Percentiles rank a stretch among this genome's conserved stretches.
Conservation (phyloP, 2,888 invertebrate genomes). For the Corbicula japonica region DNA sequence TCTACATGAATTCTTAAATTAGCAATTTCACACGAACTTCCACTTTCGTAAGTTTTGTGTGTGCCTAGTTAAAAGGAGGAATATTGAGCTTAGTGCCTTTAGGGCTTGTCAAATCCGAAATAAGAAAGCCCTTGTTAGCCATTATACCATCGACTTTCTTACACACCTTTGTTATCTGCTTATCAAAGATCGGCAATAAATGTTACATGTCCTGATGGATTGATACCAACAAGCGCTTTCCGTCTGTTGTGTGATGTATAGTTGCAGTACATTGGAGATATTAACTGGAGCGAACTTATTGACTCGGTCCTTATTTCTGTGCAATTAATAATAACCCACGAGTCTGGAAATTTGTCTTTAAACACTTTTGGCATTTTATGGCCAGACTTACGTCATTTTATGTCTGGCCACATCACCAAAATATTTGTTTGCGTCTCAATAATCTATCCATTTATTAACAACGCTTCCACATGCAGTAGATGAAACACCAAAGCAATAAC, state of each 20-base stretch:
- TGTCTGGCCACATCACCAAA: slow-evolving; percentile 49
- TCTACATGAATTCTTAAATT: slow-evolving; percentile 59
- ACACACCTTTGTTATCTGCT: slow-evolving; percentile 50
- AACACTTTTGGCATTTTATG: slow-evolving; percentile 45
- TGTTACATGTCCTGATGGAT: slow-evolving; percentile 46
- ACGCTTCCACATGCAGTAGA: slow-evolving; percentile 37
- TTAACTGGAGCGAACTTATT: slow-evolving; percentile 43
- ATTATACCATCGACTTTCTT: slow-evolving; percentile 57
- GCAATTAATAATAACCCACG: slow-evolving; percentile 59
- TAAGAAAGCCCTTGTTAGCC: slow-evolving; percentile 58
- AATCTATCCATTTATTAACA: slow-evolving; percentile 52
- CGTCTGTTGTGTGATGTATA: slow-evolving; percentile 58
- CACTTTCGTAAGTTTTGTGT: slow-evolving; percentile 42
- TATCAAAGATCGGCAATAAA: slow-evolving; percentile 44
- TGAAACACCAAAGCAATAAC: slow-evolving; percentile 38
- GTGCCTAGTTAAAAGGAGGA: slow-evolving; percentile 42
- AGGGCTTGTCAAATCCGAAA: slow-evolving; percentile 41
- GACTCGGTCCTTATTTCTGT: slow-evolving; percentile 56
- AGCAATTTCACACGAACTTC: slow-evolving; percentile 54
- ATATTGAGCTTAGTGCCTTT: slow-evolving; percentile 43
- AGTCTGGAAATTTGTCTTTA: slow-evolving; percentile 34
- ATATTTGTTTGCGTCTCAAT: slow-evolving; percentile 34
- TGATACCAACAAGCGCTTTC: slow-evolving; percentile 47
- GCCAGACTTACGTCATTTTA: not conserved
- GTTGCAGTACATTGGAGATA: slow-evolving; percentile 51